Percentiles rank a stretch among this genome's conserved stretches.
phyloP scores from a whole-genome alignment of 2,797 vertebrate species.

The Urophycis tenuis region DNA sequence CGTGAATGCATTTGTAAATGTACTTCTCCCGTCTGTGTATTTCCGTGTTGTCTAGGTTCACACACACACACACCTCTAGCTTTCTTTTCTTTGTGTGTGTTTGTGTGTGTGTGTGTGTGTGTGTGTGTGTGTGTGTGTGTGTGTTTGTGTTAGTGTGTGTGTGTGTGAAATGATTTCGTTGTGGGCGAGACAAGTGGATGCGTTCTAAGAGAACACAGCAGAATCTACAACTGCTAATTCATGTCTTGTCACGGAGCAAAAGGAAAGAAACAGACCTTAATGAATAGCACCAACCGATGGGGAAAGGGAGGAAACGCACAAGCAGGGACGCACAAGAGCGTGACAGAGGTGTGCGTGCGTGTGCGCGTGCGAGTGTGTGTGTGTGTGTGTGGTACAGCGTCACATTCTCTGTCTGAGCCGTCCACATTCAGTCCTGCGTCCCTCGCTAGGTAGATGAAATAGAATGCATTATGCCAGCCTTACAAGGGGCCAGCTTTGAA shows the following conservation, averaged over 20 bases:
- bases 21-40: neutral
- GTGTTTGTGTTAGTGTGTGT: no score
- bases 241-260: no score
- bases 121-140: neutral
- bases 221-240: no score
- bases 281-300: neutral
- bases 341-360: neutral
- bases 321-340: neutral
- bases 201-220: no score
- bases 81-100: neutral
- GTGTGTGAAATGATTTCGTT: no score
- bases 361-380: neutral
- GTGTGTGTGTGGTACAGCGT: neutral
- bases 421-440: conserved; percentile 42
- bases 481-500: conserved; percentile 64
- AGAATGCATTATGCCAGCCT: conserved; percentile 66
- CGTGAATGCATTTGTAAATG: neutral
- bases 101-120: no score
- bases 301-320: neutral
- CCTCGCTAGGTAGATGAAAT: conserved; percentile 66
- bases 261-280: neutral
- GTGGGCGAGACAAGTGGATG: no score
- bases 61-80: no score
- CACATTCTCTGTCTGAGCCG: conserved; percentile 17
- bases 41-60: neutral